Evolutionary conservation across 2,113 vertebrate genomes (phyloP).

Genomic region (Scortum barcoo): DNA sequence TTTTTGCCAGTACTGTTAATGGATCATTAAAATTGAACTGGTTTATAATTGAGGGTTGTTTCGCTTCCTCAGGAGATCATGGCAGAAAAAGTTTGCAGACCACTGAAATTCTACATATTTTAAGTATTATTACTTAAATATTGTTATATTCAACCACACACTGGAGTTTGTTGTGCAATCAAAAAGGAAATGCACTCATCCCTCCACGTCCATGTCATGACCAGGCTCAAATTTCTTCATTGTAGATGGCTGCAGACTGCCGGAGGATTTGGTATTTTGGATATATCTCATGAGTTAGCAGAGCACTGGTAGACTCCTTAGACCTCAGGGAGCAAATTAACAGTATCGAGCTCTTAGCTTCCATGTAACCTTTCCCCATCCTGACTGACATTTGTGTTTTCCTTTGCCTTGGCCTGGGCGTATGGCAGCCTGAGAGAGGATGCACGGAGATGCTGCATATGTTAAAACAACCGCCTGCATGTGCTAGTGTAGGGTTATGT

Average conservation of each 20-base stretch:
- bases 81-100: not conserved
- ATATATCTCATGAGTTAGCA: slow-evolving; percentile 62
- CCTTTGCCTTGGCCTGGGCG: slow-evolving; percentile 75
- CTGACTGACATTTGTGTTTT: slow-evolving; percentile 84
- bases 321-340: slow-evolving; percentile 84
- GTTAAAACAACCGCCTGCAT: slow-evolving; percentile 71
- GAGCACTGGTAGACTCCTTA: slow-evolving; percentile 54
- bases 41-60: not conserved
- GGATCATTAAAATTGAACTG: not conserved
- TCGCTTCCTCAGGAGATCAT: not conserved
- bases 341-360: slow-evolving; percentile 71
- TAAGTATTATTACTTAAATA: too few species aligned
- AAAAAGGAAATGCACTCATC: not conserved
- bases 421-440: slow-evolving; percentile 66
- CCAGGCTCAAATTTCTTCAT: slow-evolving; percentile 34
- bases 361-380: slow-evolving; percentile 81
- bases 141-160: not conserved
- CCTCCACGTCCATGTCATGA: not conserved
- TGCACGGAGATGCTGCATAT: slow-evolving; percentile 75
- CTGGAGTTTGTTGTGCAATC: not conserved
- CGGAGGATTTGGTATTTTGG: slow-evolving; percentile 65
- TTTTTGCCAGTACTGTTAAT: not conserved
- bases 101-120: not conserved
- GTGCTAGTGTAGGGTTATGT: slow-evolving; percentile 46
- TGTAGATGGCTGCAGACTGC: slow-evolving; percentile 43